Evolutionary conservation across 2,797 vertebrate genomes (phyloP).

Genomic region (Petrocephalus schoutedeni): DNA sequence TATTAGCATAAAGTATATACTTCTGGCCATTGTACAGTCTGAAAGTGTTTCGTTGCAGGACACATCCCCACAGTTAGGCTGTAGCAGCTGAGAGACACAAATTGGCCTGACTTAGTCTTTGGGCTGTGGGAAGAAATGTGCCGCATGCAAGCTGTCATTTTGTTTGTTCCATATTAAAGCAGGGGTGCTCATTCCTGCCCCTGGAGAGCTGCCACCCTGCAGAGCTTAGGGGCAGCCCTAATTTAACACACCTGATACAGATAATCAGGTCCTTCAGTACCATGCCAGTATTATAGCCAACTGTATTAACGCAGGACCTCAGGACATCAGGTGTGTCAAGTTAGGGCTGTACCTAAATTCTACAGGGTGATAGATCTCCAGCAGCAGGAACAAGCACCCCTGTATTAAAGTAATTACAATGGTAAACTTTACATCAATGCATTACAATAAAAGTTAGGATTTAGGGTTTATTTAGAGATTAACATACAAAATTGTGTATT

Average conservation of each 20-base stretch:
- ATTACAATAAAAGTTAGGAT: neutral
- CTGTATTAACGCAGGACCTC: no score
- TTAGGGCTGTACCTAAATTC: no score
- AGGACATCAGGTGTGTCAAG: no score
- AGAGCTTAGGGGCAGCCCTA: no score
- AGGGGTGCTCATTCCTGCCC: no score
- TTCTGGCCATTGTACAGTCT: neutral
- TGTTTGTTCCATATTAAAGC: neutral
- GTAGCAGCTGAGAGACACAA: neutral
- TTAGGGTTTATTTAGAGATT: constrained; percentile 40
- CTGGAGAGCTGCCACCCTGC: no score
- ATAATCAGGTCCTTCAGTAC: no score
- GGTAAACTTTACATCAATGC: neutral
- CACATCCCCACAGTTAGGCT: neutral
- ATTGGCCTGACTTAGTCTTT: neutral
- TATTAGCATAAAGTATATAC: neutral
- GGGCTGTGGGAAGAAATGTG: neutral
- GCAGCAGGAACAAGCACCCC: no score
- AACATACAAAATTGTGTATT: neutral
- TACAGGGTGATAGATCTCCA: no score
- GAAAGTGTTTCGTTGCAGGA: neutral
- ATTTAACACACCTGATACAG: no score
- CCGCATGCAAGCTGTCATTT: neutral
- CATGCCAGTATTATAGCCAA: no score
- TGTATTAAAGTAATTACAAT: neutral